Base-by-base conservation (phyloP, 2,888 invertebrate species). In the Pelosia muscerda region DNA sequence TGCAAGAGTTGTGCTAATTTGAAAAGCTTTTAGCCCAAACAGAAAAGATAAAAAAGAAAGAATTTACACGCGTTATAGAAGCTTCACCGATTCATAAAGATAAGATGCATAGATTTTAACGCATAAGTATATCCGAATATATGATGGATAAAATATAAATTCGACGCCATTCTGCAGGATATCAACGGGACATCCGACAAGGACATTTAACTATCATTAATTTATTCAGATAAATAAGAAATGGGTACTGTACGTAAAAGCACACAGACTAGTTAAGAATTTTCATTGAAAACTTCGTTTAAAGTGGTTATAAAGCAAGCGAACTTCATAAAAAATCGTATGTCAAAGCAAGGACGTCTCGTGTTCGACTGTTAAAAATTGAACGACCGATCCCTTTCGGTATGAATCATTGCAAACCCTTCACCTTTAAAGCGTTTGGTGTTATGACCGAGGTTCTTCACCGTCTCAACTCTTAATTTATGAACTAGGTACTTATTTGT, bases 291-390 rank as follows among this genome's bases (percentile, higher is more conserved):
- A 19, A 42, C 19, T 6, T 42, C 5, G 49, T n/a, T 49, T 42
- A 49, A 49, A n/a, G 2, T 9, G 25, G 42, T 22, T 34, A 54
- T 25, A 19, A 23, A 49, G 22, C 23, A 23, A 53, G 42, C n/a
- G 13, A 64, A 22, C 9, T 3, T 63, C 19, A 26, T 25, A 55
- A 25, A 64, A 26, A 64, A 49, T 22, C 15, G n/a, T 38, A 60
- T 59, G 53, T 70, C 66, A 72, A 68, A 76, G 74, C 83, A 85
- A 89, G 88, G 88, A 82, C 84, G 74, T 5, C 70, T 74, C 74
- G 69, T 78, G 80, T 76, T 78, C 82, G 84, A 79, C 75, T 76
- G 81, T 71, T 56, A 26, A 80, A 81, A 85, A 80, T 86, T 85
- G 83, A 88, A 86, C 76, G 84, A 86, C 84, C 84, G 65, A 69